phyloP scores from a whole-genome alignment of 1,140 invertebrate species.

The Polyergus mexicanus region DNA sequence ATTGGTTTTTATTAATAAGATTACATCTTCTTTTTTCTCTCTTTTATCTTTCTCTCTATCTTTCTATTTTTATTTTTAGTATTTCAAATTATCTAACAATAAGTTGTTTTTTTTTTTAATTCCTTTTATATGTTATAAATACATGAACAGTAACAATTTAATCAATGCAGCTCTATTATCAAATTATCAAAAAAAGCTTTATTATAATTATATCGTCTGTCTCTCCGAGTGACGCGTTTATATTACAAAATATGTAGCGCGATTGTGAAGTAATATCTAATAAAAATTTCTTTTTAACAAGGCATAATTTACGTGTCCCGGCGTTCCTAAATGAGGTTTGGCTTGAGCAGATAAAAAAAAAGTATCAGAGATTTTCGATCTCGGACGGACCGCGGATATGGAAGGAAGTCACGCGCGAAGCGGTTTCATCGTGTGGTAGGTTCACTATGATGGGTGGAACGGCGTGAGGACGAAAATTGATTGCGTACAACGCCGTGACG shows the following conservation, averaged over 20 bases:
- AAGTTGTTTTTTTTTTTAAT: neutral
- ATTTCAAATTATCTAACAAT: neutral
- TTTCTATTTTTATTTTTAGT: neutral
- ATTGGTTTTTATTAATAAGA: neutral
- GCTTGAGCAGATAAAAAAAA: slow-evolving; percentile 45
- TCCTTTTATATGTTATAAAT: neutral
- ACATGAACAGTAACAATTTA: neutral
- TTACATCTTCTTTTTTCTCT: neutral
- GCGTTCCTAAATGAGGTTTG: neutral
- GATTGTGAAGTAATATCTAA: slow-evolving; percentile 34
- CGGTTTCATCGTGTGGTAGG: slow-evolving; percentile 25
- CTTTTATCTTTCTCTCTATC: neutral
- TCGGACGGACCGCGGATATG: slow-evolving; percentile 35
- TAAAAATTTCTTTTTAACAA: slow-evolving; percentile 30
- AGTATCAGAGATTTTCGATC: slow-evolving; percentile 42
- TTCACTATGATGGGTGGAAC: slow-evolving; percentile 37
- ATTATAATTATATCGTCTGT: slow-evolving; percentile 15
- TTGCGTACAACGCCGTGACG: slow-evolving; percentile 59
- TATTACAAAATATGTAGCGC: slow-evolving; percentile 17
- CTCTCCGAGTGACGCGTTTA: slow-evolving; percentile 3
- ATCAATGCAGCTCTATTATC: neutral
- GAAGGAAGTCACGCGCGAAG: slow-evolving; percentile 57
- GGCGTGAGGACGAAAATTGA: slow-evolving; percentile 58
- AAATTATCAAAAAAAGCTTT: neutral
- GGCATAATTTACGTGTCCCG: slow-evolving; percentile 32